phyloP scores from a whole-genome alignment of 2,888 invertebrate genomes.

The Hoplodrina blanda region DNA sequence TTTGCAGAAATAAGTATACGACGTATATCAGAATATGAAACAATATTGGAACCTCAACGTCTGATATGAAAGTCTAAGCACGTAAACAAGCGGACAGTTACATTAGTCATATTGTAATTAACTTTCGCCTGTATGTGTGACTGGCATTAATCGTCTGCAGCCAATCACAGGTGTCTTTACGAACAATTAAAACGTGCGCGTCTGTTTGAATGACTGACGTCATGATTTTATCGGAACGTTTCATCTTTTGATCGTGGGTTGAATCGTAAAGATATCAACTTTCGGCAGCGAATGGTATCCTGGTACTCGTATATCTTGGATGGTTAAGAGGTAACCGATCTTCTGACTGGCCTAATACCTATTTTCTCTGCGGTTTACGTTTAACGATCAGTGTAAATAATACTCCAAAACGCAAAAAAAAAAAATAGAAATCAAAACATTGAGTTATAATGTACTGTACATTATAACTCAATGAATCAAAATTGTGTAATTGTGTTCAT shows the following conservation, averaged over 20 bases:
- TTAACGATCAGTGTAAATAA: no score
- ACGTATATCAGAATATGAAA: no score
- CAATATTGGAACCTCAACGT: neutral
- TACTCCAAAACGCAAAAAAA: no score
- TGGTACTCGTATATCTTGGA: no score
- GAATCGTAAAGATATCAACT: conserved; percentile 12
- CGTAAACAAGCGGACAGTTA: conserved; percentile 33
- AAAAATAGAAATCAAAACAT: no score
- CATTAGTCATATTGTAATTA: conserved; percentile 53
- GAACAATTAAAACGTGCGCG: neutral
- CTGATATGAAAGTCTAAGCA: conserved; percentile 23
- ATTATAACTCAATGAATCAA: no score
- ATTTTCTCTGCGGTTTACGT: no score
- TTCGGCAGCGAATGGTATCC: neutral
- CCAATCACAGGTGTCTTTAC: conserved; percentile 19
- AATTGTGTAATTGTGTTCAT: no score
- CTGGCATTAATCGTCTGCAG: conserved; percentile 29
- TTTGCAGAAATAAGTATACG: neutral
- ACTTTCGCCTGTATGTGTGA: conserved; percentile 46
- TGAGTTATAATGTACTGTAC: no score
- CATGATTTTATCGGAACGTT: conserved; percentile 20
- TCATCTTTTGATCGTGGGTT: conserved; percentile 13
- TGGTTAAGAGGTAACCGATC: no score
- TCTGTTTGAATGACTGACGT: conserved; percentile 13
- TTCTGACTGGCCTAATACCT: no score